A percentile compares a stretch with the other conserved stretches of the same genome.
These are phyloP conservation scores for Apodemia mormo DNA, from an alignment of 2,888 invertebrate genomes.

Conservation along the genomic window DNA sequence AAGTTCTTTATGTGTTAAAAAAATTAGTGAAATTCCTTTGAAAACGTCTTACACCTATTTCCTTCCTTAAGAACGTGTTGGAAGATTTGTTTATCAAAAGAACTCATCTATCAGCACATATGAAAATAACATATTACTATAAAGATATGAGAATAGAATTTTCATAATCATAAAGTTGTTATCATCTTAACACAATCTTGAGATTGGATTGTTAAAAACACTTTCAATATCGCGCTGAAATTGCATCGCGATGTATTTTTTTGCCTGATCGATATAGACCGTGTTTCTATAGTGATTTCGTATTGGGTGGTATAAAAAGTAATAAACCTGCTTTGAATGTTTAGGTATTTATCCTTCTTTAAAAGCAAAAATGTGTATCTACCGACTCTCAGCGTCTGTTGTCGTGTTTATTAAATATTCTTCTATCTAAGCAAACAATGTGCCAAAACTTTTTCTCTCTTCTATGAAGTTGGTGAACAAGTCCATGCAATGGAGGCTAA, in stretches of 20 bases:
- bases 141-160: background rate
- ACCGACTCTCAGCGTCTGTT: background rate
- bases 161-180: background rate
- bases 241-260: background rate
- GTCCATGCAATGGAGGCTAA: too few relatives aligned
- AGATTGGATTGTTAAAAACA: background rate
- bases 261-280: background rate
- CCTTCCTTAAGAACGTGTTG: background rate
- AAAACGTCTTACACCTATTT: background rate
- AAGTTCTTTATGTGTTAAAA: constrained; percentile 2
- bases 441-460: background rate
- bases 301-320: background rate
- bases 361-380: background rate
- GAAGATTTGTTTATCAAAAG: background rate
- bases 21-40: background rate
- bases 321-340: background rate
- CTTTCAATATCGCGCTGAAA: background rate
- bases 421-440: background rate
- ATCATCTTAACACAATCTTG: background rate
- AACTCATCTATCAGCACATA: background rate
- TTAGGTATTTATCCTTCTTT: background rate
- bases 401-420: background rate
- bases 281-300: background rate
- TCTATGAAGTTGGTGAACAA: too few relatives aligned
- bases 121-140: background rate